Base-by-base conservation (phyloP, 2,113 vertebrate species). In the Pseudorhombus dupliciocellatus region DNA sequence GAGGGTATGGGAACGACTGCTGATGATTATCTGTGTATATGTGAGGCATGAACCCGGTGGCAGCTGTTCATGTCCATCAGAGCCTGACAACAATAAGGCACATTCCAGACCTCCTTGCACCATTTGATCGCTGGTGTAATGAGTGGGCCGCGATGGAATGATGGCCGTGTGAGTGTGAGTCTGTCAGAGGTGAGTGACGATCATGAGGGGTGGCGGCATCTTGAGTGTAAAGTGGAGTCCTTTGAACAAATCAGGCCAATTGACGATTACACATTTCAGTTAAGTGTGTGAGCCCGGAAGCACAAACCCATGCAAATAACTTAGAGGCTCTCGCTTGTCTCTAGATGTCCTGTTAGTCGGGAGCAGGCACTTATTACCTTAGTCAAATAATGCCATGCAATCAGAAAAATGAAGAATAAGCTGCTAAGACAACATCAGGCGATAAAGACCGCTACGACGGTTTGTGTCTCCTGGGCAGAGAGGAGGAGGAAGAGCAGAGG, bases 1-100 rank as follows among this genome's bases (percentile, higher is more conserved):
- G 26, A 34, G 54, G 59, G 70, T 30, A 74, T 61, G 58, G 48
- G 57, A 83, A 66, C 30, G 69, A 64, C 75, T 40, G 3, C 25
- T 34, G 78, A 80, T 84, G 52, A 53, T 62, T 50, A 86, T 88
- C 79, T 75, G 7, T 56, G 67, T 57, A 50, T 5, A 46, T 7
- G 14, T 5, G 21, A 70, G 46, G 30, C 56, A 56, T 50, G 75
- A n/a, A 80, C 42, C 24, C 70, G 62, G 65, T 20, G 59, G 61
- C 53, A 24, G 48, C 5, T 3, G 22, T 65, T 86, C 69, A 78
- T 62, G 67, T 55, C 53, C 42, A 72, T 71, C 69, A 34, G 25
- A 63, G 25, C 26, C 53, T 44, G 55, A 20, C 21, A 80, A 64
- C 70, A 69, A 42, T 25, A 10, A 68, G 9, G 66, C 11, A 26